Percentiles rank a stretch among this genome's conserved stretches.
phyloP scores from a whole-genome alignment of 2,113 vertebrate genomes.

The Geococcyx californianus region DNA sequence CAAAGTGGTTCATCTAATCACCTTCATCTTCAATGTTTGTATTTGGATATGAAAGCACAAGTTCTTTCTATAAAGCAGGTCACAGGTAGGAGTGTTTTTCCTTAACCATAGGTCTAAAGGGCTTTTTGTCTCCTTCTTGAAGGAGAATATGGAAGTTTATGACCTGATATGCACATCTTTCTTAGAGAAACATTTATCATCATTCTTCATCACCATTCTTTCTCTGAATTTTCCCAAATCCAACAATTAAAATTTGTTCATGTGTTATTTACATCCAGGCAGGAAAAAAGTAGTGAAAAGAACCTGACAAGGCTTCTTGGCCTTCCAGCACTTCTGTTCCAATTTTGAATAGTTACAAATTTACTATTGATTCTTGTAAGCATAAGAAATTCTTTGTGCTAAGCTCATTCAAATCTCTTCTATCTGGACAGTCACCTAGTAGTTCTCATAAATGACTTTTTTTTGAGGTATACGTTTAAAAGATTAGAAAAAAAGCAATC shows the following conservation, averaged over 20 bases:
- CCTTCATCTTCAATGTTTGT: background rate
- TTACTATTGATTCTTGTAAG: background rate
- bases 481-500: background rate
- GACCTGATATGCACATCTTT: background rate
- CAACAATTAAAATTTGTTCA: background rate
- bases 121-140: background rate
- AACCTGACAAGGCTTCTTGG: background rate
- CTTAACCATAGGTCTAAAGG: background rate
- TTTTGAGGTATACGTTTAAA: background rate
- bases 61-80: background rate
- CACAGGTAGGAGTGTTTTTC: background rate
- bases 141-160: background rate
- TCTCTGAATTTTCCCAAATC: background rate
- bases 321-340: background rate
- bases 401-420: background rate
- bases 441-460: constrained; percentile 12
- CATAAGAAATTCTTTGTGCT: background rate
- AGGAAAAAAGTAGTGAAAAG: background rate
- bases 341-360: background rate
- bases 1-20: background rate
- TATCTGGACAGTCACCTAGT: background rate
- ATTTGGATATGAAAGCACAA: background rate
- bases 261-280: background rate
- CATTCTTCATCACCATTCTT: background rate
- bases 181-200: background rate